Evolutionary conservation across 1,140 invertebrate species (phyloP), one percentile per base, ranked within the genome.

Genomic region (Bombus haemorrhoidalis): DNA sequence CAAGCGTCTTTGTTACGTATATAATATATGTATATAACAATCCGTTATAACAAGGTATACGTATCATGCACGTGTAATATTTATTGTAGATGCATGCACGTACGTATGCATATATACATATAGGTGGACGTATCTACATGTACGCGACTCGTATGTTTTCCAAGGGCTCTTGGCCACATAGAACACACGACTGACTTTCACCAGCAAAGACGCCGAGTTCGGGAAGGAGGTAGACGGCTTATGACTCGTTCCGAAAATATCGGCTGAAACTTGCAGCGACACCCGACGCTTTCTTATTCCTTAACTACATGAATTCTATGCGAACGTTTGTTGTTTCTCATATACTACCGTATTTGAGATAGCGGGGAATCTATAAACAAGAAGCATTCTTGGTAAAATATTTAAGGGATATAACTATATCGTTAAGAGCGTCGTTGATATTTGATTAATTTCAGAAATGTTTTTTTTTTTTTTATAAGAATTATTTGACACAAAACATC

Each of bases 211-310:
- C 81, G 83, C 66, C 57, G 81, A 83, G 80, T 89, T 86, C 71
- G 43, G 6, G 59, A 81, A 75, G 41, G 72, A 80, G 66, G 68
- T 47, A 73, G n/a, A 79, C 59, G 37, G 8, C 15, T 92, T 92
- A 88, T 78, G 71, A 81, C 39, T 80, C 83, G 80, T 87, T 71
- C 83, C 66, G 66, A 90, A 92, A 91, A 92, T 81, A 91, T 93
- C 69, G 87, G 64, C 64, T n/a, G 13, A 74, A 57, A 37, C 22
- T 25, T 39, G 43, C 28, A 59, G n/a, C 37, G 41, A 32, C 13
- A 53, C n/a, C 25, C 53, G 62, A 72, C n/a, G n/a, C 13, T 69
- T 79, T 82, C 71, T 73, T 66, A 59, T 43, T 69, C 3, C 28
- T 25, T 22, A 32, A 32, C 9, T 22, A 53, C 18, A 22, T 22